Conservation (phyloP, 2,888 invertebrate species). For the Harpagoxenus sublaevis region DNA sequence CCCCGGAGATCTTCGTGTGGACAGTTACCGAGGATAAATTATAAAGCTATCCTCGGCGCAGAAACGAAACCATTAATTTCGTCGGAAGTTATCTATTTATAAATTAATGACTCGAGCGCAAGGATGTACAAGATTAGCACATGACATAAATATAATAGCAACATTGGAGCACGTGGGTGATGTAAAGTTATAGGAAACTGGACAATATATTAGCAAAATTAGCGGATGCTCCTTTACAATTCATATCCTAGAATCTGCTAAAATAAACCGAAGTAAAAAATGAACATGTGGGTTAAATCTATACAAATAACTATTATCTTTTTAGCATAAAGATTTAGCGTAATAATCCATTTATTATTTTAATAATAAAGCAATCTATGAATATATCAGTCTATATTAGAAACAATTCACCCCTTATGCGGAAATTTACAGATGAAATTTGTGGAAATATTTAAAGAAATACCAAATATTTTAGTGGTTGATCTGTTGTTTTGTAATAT, state of each 20-base stretch:
- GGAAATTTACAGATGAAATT: neutral
- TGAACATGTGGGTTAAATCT: neutral
- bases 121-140: slow-evolving; percentile 29
- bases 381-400: neutral
- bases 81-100: slow-evolving; percentile 15
- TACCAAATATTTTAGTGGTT: neutral
- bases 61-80: slow-evolving; percentile 37
- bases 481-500: neutral
- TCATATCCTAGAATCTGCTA: neutral
- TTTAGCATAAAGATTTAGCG: neutral
- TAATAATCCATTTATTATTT: neutral
- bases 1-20: slow-evolving; percentile 46
- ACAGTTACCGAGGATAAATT: slow-evolving; percentile 37
- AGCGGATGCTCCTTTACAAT: neutral
- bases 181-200: slow-evolving; percentile 3
- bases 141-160: slow-evolving; percentile 22
- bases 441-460: neutral
- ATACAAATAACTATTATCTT: neutral
- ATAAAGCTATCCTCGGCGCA: slow-evolving; percentile 29
- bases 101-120: slow-evolving; percentile 23
- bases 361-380: neutral
- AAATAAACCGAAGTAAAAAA: neutral
- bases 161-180: slow-evolving; percentile 3
- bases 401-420: neutral
- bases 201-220: neutral